Evolutionary conservation across 2,113 vertebrate genomes (phyloP), one percentile per base, ranked within the genome.

Genomic region (Neolamprologus variostigma): DNA sequence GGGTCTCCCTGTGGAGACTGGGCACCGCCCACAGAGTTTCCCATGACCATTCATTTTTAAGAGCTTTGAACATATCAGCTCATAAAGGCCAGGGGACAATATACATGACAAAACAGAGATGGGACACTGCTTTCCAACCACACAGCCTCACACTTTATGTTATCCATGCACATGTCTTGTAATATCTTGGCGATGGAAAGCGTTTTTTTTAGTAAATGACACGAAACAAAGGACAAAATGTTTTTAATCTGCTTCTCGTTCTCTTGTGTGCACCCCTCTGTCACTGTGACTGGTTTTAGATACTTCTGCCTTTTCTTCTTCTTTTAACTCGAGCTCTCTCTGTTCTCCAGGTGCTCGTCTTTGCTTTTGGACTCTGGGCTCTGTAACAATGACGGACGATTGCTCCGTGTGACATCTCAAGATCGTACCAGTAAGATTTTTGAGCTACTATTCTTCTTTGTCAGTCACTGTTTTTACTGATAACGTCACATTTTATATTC

Each of bases 41-140:
- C 95, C 94, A 96, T 94, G 95, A 95, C 92, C 94, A 8, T 85
- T 92, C 80, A 89, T 88, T 94, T 92, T 90, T 55, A 80, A 83
- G 23, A 42, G 90, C 84, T 93, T 80, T 66, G 83, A 90, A 89
- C 86, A 91, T 81, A 87, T 90, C 31, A 90, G 89, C 40, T 83
- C 50, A 55, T 63, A 81, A 92, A 89, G 84, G 89, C 79, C 26
- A 16, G 16, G 51, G 63, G 66, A 92, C 84, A 93, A 94, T 90
- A n/a, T 86, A 83, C 33, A 88, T 53, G 71, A 92, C 88, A 93
- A 89, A 86, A 82, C 82, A 45, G 50, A 82, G 28, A 80, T 7
- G 7, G 80, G 76, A 89, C 85, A 80, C 86, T 79, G 21, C 84
- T 90, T 68, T 86, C 54, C 85, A 23, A 17, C 19, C 47, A 61